A percentile compares a stretch with the other conserved stretches of the same genome.
Conservation (phyloP, 2,888 invertebrate genomes). For the Kryphioiulus occultus region DNA sequence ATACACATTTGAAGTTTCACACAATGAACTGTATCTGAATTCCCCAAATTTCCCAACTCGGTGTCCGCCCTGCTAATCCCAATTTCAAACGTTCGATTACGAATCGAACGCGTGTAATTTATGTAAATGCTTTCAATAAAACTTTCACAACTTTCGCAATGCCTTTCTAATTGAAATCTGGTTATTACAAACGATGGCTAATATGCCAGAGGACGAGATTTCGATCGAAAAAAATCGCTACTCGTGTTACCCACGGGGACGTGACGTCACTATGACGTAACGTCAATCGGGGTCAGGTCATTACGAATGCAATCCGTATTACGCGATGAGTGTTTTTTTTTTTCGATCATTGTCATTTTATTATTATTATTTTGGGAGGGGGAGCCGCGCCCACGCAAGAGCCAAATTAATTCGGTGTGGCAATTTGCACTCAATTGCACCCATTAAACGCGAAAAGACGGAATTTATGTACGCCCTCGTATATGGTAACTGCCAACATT, state of each 20-base stretch:
- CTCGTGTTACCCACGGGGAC: not conserved
- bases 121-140: conserved; percentile 26
- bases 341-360: not conserved
- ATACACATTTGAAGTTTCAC: too few relatives aligned
- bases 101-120: conserved; percentile 21
- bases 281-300: not conserved
- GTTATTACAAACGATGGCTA: not conserved
- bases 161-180: not conserved
- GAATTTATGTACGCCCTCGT: not conserved
- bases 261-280: not conserved
- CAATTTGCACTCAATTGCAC: not conserved
- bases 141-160: not conserved
- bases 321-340: not conserved
- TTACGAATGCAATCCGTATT: not conserved
- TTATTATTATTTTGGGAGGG: not conserved
- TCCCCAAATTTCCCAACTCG: not conserved
- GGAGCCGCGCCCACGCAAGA: not conserved
- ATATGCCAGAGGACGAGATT: not conserved
- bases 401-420: too few relatives aligned
- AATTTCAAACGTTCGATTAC: not conserved
- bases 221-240: not conserved
- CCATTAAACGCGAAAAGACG: not conserved
- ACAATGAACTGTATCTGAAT: not conserved
- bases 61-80: not conserved
- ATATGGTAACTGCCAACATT: too few relatives aligned